Evolutionary conservation across 2,888 invertebrate species (phyloP), one percentile per base, ranked within the genome.

Genomic region (Horisme vitalbata): DNA sequence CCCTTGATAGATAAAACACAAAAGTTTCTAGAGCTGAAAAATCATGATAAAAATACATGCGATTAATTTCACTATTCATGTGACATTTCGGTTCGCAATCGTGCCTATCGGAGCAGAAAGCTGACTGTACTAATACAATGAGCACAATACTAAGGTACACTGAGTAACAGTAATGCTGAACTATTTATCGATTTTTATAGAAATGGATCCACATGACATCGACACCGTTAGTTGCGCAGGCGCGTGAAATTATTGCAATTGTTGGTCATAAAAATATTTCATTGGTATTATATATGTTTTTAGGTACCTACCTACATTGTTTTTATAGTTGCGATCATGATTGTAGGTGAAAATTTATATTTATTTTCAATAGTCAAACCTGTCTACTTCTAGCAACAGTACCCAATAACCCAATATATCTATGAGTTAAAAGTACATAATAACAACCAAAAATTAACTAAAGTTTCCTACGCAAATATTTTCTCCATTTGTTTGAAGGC

Each of bases 211-310:
- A 47, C 68, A 68, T 66, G 74, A 60, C 68, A 75, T 70, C 59
- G 61, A 69, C 62, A 75, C 84, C 81, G 84, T 84, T 84, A 82
- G 34, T 58, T 68, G 71, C 68, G 61, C 73, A 74, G 68, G 73
- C 69, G 72, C 74, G 71, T 80, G 74, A 74, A 76, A 79, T 77
- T 61, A 66, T 61, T 59, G 65, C 67, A 68, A 71, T 71, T 68
- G 69, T 39, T 37, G 35, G n/a, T 27, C 21, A 32, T 41, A 33
- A 9, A 28, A 41, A 41, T 36, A 41, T 41, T 36, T 46, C 23
- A 26, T 20, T 31, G 15, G n/a, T n/a, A n/a, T n/a, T n/a, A n/a
- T n/a, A n/a, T n/a, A n/a, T n/a, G n/a, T n/a, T n/a, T n/a, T n/a
- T n/a, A n/a, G n/a, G n/a, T n/a, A n/a, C n/a, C n/a, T n/a, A n/a